Evolutionary conservation across 2,888 invertebrate genomes (phyloP).

Genomic region (Campoletis raptor): DNA sequence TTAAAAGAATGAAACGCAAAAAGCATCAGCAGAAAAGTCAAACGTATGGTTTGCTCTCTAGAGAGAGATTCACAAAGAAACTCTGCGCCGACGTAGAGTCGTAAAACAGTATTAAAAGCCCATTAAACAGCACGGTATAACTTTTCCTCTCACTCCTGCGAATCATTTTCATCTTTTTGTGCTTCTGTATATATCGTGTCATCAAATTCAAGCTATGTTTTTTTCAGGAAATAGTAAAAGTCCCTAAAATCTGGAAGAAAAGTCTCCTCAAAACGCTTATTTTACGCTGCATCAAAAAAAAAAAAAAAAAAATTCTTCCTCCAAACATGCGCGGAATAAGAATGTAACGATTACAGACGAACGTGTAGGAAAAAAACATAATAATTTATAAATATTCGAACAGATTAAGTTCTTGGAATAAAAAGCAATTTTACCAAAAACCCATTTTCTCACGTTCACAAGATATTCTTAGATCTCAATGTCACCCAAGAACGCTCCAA

Average conservation of each 20-base stretch:
- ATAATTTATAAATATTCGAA: too few species aligned
- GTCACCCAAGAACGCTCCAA: background rate
- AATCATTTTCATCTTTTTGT: constrained; percentile 68
- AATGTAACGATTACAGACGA: background rate
- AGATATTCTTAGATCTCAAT: background rate
- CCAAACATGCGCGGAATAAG: background rate
- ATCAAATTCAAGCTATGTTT: background rate
- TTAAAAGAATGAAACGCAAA: constrained; percentile 20
- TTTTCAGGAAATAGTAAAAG: background rate
- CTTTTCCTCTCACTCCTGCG: constrained; percentile 72
- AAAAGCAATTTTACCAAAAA: background rate
- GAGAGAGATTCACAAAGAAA: constrained; percentile 58
- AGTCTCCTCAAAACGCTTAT: background rate
- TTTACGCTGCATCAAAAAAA: background rate
- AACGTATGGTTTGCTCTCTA: constrained; percentile 43
- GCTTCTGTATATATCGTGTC: background rate
- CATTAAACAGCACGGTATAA: constrained; percentile 78
- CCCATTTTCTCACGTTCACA: background rate
- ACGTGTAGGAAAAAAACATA: background rate
- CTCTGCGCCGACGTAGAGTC: constrained; percentile 68
- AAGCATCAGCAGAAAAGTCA: constrained; percentile 56
- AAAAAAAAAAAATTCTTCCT: background rate
- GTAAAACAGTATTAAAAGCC: constrained; percentile 80
- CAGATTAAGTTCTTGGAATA: background rate
- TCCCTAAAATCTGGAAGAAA: background rate